A percentile compares a stretch with the other conserved stretches of the same genome.
phyloP scores from a whole-genome alignment of 2,113 vertebrate genomes.

The Gopherus evgoodei region DNA sequence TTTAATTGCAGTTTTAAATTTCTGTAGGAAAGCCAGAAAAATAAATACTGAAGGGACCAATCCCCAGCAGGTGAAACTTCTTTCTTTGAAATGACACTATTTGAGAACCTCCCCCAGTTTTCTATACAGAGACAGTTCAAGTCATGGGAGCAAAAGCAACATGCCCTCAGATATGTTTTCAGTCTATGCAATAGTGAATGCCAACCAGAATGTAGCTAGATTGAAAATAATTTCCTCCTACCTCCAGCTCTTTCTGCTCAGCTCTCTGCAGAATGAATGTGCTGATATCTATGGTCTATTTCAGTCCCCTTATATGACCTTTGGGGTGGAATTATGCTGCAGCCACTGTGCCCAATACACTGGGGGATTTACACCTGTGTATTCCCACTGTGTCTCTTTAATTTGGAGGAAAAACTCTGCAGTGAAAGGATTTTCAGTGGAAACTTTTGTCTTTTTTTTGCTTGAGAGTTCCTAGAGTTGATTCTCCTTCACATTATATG shows the following conservation, averaged over 20 bases:
- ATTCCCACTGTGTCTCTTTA: background rate
- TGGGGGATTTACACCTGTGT: background rate
- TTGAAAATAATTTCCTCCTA: background rate
- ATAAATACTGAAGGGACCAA: background rate
- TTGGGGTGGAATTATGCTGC: background rate
- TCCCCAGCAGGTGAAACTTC: background rate
- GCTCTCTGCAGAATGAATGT: background rate
- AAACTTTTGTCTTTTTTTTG: background rate
- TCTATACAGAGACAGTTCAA: background rate
- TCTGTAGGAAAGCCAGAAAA: background rate
- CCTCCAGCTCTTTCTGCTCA: background rate
- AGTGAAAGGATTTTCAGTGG: background rate
- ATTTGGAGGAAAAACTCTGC: background rate
- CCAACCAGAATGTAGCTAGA: background rate
- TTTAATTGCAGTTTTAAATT: background rate
- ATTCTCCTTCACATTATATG: background rate
- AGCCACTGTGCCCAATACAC: background rate
- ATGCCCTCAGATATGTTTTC: background rate
- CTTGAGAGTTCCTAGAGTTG: background rate
- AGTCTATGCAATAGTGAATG: background rate
- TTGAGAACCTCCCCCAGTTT: background rate
- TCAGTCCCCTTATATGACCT: background rate
- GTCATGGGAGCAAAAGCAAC: background rate
- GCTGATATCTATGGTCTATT: background rate
- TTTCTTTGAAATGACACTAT: background rate